Evolutionary conservation across 2,797 vertebrate genomes (phyloP), one percentile per base, ranked within the genome.

Genomic region (Mus spretus): DNA sequence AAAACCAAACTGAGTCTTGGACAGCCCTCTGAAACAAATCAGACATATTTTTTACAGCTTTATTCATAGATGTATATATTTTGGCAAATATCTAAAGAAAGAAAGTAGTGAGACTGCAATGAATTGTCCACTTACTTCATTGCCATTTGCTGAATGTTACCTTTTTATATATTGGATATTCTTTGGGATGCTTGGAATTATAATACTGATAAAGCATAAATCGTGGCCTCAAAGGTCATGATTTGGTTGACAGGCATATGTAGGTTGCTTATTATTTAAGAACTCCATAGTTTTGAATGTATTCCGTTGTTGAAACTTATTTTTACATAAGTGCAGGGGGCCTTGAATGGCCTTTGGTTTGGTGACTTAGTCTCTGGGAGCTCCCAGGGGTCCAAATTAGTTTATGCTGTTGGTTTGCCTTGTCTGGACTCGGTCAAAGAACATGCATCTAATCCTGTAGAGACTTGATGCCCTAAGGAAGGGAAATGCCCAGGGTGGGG

Each of bases 31-130:
- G 72, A 61, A 34, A 75, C 17, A 89, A 89, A 65, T 31, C 24
- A 55, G 47, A 22, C 14, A 40, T 50, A 40, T 20, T 84, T 84
- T 13, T 91, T 55, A 77, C 26, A n/a, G 14, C 50, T 63, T 94
- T 61, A 92, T 72, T 96, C 72, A 92, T n/a, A 9, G 11, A 70
- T 53, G 20, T 77, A 8, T 86, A 80, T n/a, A 40, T 72, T 34
- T 79, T 79, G 78, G 65, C 13, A 92, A 92, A 57, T 75, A 67
- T 28, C 13, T 61, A 80, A 93, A 67, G 22, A 44, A 31, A 94
- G 74, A 86, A 70, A 37, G 1, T 3, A 34, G 0, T 4, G 83
- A 88, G 84, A 72, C 3, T 17, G n/a, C 19, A 55, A n/a, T 37
- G 14, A 84, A 89, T 44, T 11, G 20, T 55, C 61, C 26, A 67